A percentile compares a stretch with the other conserved stretches of the same genome.
Evolutionary conservation across 2,888 invertebrate genomes (phyloP).

Genomic region (Caenorhabditis doughertyi): DNA sequence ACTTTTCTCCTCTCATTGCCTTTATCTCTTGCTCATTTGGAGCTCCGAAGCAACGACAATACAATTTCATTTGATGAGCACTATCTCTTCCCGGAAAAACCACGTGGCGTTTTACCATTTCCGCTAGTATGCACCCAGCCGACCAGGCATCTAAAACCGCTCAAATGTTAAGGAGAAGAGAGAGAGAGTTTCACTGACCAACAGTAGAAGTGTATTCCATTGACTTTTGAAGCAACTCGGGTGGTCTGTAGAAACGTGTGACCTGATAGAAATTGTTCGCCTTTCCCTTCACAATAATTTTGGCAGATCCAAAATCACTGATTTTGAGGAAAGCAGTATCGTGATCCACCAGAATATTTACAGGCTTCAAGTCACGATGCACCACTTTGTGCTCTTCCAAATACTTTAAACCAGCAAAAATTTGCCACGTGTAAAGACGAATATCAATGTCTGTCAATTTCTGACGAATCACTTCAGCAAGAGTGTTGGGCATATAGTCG

Average conservation of each 20-base stretch:
- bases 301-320: conserved; percentile 78
- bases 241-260: conserved; percentile 78
- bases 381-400: conserved; percentile 63
- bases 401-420: conserved; percentile 75
- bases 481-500: conserved; percentile 70
- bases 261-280: conserved; percentile 72
- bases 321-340: conserved; percentile 69
- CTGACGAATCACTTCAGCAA: conserved; percentile 54
- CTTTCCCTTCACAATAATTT: conserved; percentile 62
- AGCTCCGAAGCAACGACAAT: conserved; percentile 56
- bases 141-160: conserved; percentile 77
- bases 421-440: conserved; percentile 77
- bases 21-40: conserved; percentile 49
- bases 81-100: conserved; percentile 73
- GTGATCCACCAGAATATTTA: conserved; percentile 75
- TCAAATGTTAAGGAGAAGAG: too few relatives aligned
- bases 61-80: conserved; percentile 61
- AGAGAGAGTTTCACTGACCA: too few relatives aligned
- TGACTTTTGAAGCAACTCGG: conserved; percentile 73
- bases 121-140: conserved; percentile 74
- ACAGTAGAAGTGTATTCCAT: conserved; percentile 64
- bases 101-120: conserved; percentile 71
- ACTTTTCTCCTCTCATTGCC: conserved; percentile 54
- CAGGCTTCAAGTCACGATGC: conserved; percentile 66
- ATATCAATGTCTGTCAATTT: conserved; percentile 66